These are phyloP conservation scores for Capitella teleta DNA, from an alignment of 1,140 invertebrate species.

Conservation along the genomic window DNA sequence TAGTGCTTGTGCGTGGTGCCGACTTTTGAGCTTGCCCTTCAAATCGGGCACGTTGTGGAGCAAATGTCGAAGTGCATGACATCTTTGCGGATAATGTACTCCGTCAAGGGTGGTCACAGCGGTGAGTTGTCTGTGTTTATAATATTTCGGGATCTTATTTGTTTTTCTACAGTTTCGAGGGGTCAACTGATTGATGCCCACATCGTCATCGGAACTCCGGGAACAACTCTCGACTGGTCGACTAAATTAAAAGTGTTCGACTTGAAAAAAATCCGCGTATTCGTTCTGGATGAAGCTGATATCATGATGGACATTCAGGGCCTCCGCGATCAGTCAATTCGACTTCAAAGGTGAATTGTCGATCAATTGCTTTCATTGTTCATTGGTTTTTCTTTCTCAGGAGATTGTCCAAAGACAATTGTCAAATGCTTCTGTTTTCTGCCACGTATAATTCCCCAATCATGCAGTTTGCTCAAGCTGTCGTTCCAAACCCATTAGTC, in stretches of 20 bases:
- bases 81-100: too few species aligned
- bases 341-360: conserved; percentile 83
- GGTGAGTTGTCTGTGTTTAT: too few species aligned
- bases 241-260: conserved; percentile 78
- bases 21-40: too few species aligned
- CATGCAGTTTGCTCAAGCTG: conserved; percentile 91
- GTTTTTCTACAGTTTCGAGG: conserved; percentile 31
- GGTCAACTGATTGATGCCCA: conserved; percentile 60
- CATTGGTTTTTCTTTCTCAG: conserved; percentile 21
- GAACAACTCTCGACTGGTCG: conserved; percentile 66
- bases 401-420: conserved; percentile 44
- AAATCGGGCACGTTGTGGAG: too few species aligned
- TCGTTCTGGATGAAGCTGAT: conserved; percentile 97
- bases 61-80: too few species aligned
- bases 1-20: too few species aligned
- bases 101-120: too few species aligned
- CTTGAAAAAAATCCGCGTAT: conserved; percentile 75
- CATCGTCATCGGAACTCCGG: conserved; percentile 74
- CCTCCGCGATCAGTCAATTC: conserved; percentile 91
- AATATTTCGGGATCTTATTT: too few species aligned
- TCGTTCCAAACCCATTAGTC: conserved; percentile 82
- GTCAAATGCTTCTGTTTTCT: conserved; percentile 98
- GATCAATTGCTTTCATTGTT: too few species aligned
- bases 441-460: conserved; percentile 91
- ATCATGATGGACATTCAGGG: conserved; percentile 98